phyloP scores from a whole-genome alignment of 2,113 vertebrate genomes.

The Anolis sagrei region DNA sequence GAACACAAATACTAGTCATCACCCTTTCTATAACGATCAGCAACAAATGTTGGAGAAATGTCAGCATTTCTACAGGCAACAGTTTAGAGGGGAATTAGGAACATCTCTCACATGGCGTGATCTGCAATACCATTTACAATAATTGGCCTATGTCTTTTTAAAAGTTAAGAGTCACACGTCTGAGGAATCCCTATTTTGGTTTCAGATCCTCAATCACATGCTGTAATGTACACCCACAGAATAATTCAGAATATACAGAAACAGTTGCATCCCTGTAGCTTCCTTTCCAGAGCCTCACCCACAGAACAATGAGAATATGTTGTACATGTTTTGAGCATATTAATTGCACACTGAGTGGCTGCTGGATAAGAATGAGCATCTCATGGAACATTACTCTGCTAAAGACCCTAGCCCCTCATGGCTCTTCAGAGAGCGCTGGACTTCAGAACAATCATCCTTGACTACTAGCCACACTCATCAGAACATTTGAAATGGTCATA shows the following conservation, averaged over 20 bases:
- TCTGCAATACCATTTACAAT: not conserved
- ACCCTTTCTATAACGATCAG: not conserved
- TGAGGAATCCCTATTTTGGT: not conserved
- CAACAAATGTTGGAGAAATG: not conserved
- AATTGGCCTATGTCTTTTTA: not conserved
- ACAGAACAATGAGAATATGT: not conserved
- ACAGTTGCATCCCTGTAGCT: not conserved
- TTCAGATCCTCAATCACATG: not conserved
- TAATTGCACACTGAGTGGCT: not conserved
- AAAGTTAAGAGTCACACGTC: not conserved
- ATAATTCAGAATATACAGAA: not conserved
- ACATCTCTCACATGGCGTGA: no score
- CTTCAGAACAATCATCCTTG: not conserved
- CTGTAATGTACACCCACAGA: not conserved
- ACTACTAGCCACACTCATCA: not conserved
- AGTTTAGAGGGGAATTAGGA: not conserved
- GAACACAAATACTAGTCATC: not conserved
- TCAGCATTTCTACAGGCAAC: not conserved
- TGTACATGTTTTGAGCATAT: not conserved
- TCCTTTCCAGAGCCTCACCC: not conserved
- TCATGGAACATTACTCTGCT: not conserved
- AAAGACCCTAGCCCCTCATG: not conserved
- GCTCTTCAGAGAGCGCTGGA: not conserved
- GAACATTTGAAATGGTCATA: no score
- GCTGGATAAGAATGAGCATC: not conserved